These are phyloP conservation scores for Corythaixoides concolor DNA, from an alignment of 2,113 vertebrate species.

Conservation along the genomic window DNA sequence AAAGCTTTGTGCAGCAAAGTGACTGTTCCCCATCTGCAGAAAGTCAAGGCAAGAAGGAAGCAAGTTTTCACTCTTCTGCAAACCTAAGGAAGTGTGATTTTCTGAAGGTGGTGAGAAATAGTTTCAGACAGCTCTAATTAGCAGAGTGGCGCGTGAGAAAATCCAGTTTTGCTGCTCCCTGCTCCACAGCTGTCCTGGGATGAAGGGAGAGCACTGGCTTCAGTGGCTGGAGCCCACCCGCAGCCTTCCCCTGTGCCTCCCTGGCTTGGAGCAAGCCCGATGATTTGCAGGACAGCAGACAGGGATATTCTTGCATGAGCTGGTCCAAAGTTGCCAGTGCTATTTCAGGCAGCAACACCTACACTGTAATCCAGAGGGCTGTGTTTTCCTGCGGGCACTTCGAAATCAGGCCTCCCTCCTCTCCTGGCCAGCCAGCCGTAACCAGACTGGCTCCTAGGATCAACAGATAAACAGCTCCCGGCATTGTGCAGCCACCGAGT, in stretches of 20 bases:
- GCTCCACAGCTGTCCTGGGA: slow-evolving; percentile 25
- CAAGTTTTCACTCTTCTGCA: not conserved
- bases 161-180: not conserved
- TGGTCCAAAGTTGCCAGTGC: not conserved
- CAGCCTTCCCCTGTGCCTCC: not conserved
- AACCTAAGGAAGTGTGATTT: slow-evolving; percentile 48
- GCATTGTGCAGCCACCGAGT: fast-evolving
- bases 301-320: slow-evolving; percentile 20
- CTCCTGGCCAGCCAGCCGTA: not conserved
- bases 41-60: not conserved
- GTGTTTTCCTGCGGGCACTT: slow-evolving; percentile 30
- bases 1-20: not conserved
- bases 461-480: not conserved
- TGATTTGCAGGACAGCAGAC: not conserved
- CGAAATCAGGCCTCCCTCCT: not conserved
- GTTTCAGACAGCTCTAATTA: slow-evolving; percentile 52
- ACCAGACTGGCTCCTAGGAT: not conserved
- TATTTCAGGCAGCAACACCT: slow-evolving; percentile 61
- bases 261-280: not conserved
- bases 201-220: not conserved
- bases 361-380: slow-evolving; percentile 40
- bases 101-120: slow-evolving; percentile 62
- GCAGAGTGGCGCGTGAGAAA: not conserved
- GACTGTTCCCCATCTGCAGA: not conserved
- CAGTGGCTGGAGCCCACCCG: not conserved